A percentile compares a stretch with the other conserved stretches of the same genome.
Conservation (phyloP, 2,888 invertebrate genomes). For the Eupithecia subfuscata region DNA sequence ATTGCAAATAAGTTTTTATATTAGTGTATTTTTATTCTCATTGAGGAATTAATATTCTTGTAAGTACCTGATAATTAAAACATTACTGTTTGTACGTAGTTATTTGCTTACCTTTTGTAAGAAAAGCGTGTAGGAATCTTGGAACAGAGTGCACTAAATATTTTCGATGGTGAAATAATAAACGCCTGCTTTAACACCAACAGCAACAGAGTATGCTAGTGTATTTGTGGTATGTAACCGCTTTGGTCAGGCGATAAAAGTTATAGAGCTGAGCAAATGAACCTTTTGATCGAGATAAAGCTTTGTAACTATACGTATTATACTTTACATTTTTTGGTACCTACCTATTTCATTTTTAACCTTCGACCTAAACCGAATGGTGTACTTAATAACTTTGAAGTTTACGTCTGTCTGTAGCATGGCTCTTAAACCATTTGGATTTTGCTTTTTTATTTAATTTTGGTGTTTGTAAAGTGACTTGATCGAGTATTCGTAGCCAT, state of each 20-base stretch:
- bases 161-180: neutral
- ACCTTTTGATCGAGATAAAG: conserved; percentile 10
- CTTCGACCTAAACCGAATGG: neutral
- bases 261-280: conserved; percentile 9
- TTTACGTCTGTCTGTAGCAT: too few species aligned
- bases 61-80: too few species aligned
- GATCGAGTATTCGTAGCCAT: neutral
- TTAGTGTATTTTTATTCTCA: too few species aligned
- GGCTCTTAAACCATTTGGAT: too few species aligned
- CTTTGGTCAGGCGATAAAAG: conserved; percentile 22
- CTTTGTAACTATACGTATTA: neutral
- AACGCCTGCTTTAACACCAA: conserved; percentile 13
- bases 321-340: neutral
- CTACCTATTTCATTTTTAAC: neutral
- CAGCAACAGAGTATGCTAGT: neutral
- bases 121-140: neutral
- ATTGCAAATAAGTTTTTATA: too few species aligned
- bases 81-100: too few species aligned
- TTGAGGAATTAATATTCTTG: too few species aligned
- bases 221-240: conserved; percentile 21
- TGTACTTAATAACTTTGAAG: too few species aligned
- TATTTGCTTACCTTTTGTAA: neutral
- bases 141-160: neutral
- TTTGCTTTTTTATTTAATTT: too few species aligned
- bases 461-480: too few species aligned